These are phyloP conservation scores for Nemopilema nomurai DNA, from an alignment of 30 jellyfish, hydroid and myxozoan genomes.

Conservation along the genomic window DNA sequence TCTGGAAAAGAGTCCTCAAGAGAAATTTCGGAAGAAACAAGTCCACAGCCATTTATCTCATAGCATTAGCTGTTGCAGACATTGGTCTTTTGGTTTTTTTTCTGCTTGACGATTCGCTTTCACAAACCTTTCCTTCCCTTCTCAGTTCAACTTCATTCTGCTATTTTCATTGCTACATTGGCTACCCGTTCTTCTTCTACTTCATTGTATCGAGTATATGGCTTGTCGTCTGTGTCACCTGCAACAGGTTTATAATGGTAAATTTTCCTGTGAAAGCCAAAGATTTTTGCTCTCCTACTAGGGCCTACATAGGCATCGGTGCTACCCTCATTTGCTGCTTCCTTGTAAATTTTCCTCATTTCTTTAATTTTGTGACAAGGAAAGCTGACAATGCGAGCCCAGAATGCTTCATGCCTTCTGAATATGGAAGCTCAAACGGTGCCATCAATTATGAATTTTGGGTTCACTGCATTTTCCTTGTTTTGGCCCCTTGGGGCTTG, in stretches of 20 bases:
- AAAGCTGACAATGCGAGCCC: background rate
- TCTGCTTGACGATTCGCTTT: slow-evolving; percentile 54
- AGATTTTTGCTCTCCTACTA: slow-evolving; percentile 33
- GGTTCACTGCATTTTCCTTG: slow-evolving; percentile 90
- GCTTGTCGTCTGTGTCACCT: slow-evolving; percentile 75
- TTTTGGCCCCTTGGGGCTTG: slow-evolving; percentile 81
- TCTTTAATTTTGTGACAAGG: slow-evolving; percentile 68
- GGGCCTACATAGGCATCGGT: slow-evolving; percentile 56
- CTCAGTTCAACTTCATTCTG: slow-evolving; percentile 23
- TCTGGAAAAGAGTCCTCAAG: slow-evolving; percentile 65
- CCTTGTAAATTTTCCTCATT: slow-evolving; percentile 78
- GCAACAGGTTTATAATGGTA: slow-evolving; percentile 78
- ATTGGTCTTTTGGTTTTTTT: slow-evolving; percentile 67
- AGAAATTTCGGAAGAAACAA: slow-evolving; percentile 57
- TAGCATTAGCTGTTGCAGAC: slow-evolving; percentile 71
- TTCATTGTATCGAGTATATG: slow-evolving; percentile 81
- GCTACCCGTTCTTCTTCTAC: slow-evolving; percentile 80
- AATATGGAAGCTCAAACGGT: slow-evolving; percentile 55
- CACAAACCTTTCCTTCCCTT: slow-evolving; percentile 25
- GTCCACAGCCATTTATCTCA: slow-evolving; percentile 69
- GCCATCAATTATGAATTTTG: slow-evolving; percentile 77
- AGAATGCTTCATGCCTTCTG: slow-evolving; percentile 11
- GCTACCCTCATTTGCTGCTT: slow-evolving; percentile 61
- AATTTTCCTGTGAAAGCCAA: slow-evolving; percentile 65
- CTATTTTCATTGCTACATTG: slow-evolving; percentile 64